Conservation (phyloP, 2,797 vertebrate genomes). For the Oreochromis mossambicus region DNA sequence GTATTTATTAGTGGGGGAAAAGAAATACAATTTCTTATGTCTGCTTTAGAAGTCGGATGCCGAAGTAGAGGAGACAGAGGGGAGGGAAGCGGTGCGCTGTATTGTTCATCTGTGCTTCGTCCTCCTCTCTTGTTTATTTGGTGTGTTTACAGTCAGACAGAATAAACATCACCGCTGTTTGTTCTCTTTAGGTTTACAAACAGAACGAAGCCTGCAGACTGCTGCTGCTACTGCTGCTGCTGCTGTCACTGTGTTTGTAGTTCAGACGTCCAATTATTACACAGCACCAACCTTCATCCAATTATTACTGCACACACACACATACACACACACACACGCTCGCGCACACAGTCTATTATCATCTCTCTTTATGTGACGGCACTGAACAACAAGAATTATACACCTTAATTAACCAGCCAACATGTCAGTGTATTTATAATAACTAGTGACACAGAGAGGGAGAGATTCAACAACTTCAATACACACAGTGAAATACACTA, state of each 20-base stretch:
- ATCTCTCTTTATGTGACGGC: constrained; percentile 62
- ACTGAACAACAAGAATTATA: constrained; percentile 69
- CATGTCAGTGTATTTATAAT: constrained; percentile 69
- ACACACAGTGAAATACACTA: constrained; percentile 18
- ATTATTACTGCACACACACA: constrained; percentile 49
- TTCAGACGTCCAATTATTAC: constrained; percentile 65
- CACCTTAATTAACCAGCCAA: constrained; percentile 71
- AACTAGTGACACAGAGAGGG: constrained; percentile 47
- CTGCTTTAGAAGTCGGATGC: neutral
- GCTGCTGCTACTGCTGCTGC: constrained; percentile 21
- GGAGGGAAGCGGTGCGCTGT: neutral
- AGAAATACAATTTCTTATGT: neutral
- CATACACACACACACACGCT: constrained; percentile 9
- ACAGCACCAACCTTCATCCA: constrained; percentile 63
- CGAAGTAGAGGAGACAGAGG: neutral
- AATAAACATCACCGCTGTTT: constrained; percentile 53
- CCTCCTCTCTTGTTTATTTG: constrained; percentile 3
- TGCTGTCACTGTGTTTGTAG: constrained; percentile 57
- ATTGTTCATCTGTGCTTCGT: neutral
- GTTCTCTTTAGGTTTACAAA: constrained; percentile 51
- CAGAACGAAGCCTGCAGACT: constrained; percentile 16
- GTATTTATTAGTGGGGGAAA: neutral
- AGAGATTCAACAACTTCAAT: constrained; percentile 33
- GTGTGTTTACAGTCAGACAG: constrained; percentile 42
- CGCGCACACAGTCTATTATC: constrained; percentile 48